Evolutionary conservation across 2,797 vertebrate species (phyloP).

Genomic region (Schizopygopsis pylzovi): DNA sequence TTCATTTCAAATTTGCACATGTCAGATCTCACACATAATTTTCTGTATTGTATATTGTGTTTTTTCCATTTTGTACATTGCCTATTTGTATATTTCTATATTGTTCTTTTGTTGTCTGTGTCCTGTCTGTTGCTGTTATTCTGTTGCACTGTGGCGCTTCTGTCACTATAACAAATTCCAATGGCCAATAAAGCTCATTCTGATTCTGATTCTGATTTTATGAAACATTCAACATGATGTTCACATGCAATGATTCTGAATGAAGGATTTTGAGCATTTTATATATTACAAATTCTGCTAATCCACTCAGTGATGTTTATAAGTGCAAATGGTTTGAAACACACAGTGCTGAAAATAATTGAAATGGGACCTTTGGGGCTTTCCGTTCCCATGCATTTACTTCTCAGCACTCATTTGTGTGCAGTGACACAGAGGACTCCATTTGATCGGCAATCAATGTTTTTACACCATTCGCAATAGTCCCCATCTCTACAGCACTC

Average conservation of each 20-base stretch:
- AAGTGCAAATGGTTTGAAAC: slow-evolving; percentile 5
- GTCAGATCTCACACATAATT: too few relatives aligned
- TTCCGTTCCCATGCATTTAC: slow-evolving; percentile 23
- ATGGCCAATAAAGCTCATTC: too few relatives aligned
- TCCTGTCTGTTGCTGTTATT: too few relatives aligned
- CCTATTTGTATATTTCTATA: too few relatives aligned
- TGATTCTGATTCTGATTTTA: too few relatives aligned
- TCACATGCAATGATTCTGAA: background rate
- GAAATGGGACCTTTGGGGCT: slow-evolving; percentile 28
- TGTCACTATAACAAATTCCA: too few relatives aligned
- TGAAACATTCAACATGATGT: background rate
- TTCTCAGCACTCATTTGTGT: slow-evolving; percentile 23
- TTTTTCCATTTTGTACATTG: too few relatives aligned
- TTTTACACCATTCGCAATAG: slow-evolving; percentile 31
- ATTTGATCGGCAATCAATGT: slow-evolving; percentile 46
- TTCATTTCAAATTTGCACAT: too few relatives aligned
- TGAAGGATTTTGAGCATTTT: background rate
- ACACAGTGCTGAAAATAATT: slow-evolving; percentile 3
- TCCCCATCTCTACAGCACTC: slow-evolving; percentile 5
- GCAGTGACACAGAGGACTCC: background rate
- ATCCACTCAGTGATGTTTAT: background rate
- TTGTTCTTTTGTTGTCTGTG: too few relatives aligned
- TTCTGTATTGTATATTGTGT: too few relatives aligned
- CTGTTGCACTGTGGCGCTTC: too few relatives aligned
- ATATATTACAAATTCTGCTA: background rate